These are phyloP conservation scores for Desmodus rotundus DNA, from an alignment of 2,113 vertebrate species.

Conservation along the genomic window DNA sequence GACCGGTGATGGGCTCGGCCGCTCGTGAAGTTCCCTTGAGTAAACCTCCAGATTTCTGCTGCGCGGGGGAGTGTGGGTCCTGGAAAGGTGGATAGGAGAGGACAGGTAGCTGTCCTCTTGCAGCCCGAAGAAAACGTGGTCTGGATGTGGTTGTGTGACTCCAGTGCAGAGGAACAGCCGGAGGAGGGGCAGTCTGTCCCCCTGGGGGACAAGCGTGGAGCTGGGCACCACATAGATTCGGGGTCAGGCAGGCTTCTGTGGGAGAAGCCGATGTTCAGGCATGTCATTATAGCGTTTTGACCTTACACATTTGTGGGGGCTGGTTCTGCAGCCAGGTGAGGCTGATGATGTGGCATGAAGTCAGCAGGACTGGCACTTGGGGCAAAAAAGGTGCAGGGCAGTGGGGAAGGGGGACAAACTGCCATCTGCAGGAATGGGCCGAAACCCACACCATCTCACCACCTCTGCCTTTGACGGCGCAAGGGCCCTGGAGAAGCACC, in stretches of 20 bases:
- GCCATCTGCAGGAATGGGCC: not conserved
- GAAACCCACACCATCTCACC: accelerated
- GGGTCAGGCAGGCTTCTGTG: not conserved
- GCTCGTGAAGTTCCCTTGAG: not conserved
- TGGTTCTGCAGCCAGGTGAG: not conserved
- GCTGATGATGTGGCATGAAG: not conserved
- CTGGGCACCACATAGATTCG: accelerated
- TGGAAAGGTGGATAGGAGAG: not conserved
- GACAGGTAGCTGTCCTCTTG: not conserved
- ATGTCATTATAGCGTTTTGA: not conserved
- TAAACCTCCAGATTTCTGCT: not conserved
- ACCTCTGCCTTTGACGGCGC: accelerated
- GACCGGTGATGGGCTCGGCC: not conserved
- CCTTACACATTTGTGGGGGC: not conserved
- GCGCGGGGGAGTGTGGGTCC: not conserved
- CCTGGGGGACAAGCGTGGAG: accelerated
- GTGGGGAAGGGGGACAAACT: not conserved
- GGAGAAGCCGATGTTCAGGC: not conserved
- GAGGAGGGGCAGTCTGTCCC: accelerated
- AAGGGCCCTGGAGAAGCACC: not conserved
- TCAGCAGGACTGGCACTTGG: not conserved
- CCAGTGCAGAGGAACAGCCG: accelerated
- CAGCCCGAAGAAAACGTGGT: not conserved
- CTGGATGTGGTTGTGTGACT: accelerated
- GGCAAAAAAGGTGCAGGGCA: too few relatives aligned